A percentile compares a stretch with the other conserved stretches of the same genome.
Evolutionary conservation across 2,888 invertebrate species (phyloP).

Genomic region (Ennomos fuscantarius): DNA sequence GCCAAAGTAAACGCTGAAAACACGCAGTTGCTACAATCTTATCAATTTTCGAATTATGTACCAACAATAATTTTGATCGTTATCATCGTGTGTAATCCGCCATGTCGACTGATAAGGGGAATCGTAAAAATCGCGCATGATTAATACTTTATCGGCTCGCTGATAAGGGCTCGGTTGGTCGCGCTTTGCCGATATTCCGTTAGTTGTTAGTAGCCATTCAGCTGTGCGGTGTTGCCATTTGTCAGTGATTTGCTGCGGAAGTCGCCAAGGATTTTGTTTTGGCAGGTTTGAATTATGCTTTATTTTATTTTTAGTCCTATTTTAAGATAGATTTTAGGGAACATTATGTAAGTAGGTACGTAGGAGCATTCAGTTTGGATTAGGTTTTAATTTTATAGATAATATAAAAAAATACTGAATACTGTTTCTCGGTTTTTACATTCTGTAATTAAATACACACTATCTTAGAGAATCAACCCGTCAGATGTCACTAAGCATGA

Average conservation of each 20-base stretch:
- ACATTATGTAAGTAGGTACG: no score
- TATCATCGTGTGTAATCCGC: slow-evolving; percentile 79
- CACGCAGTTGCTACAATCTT: slow-evolving; percentile 20
- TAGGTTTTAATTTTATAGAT: no score
- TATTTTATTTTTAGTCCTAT: not conserved
- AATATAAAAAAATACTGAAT: no score
- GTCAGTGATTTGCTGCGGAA: not conserved
- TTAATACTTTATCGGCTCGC: slow-evolving; percentile 55
- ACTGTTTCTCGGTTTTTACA: no score
- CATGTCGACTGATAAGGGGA: slow-evolving; percentile 76
- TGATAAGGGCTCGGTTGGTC: slow-evolving; percentile 49
- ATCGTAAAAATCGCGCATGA: slow-evolving; percentile 82
- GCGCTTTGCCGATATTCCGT: slow-evolving; percentile 4
- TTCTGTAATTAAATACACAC: no score
- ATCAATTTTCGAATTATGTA: slow-evolving; percentile 52
- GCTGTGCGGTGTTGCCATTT: not conserved
- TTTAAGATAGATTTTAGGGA: no score
- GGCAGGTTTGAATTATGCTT: slow-evolving; percentile 1
- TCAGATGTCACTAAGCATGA: no score
- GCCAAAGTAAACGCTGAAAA: slow-evolving; percentile 5
- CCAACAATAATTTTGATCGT: slow-evolving; percentile 67
- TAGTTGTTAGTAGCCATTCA: slow-evolving; percentile 1
- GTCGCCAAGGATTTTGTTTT: not conserved
- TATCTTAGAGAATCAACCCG: no score
- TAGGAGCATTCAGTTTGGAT: no score